Evolutionary conservation across 2,797 vertebrate genomes (phyloP).

Genomic region (Eulemur coronatus): DNA sequence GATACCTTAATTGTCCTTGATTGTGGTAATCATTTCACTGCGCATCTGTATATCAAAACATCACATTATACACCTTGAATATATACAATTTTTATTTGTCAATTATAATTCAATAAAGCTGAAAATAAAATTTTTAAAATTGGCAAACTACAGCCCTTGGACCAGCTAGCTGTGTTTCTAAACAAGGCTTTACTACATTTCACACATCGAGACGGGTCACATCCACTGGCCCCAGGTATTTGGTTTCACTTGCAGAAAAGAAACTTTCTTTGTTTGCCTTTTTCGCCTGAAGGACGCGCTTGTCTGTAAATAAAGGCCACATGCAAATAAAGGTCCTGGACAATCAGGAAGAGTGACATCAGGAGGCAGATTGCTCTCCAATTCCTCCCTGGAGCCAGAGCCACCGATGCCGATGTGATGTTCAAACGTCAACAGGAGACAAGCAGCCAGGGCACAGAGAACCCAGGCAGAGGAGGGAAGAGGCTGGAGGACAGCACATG

Average conservation of each 20-base stretch:
- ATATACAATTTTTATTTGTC: neutral
- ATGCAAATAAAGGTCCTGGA: neutral
- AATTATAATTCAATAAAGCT: neutral
- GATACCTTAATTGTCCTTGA: neutral
- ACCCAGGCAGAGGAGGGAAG: neutral
- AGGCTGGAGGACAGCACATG: neutral
- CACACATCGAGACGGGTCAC: neutral
- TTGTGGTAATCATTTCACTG: neutral
- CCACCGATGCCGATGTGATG: neutral
- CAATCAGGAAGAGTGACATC: neutral
- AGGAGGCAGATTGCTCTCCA: neutral
- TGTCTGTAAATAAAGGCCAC: slow-evolving; percentile 31
- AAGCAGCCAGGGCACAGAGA: no score
- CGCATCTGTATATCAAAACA: neutral
- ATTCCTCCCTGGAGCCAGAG: neutral
- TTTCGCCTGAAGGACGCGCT: neutral
- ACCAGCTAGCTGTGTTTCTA: neutral
- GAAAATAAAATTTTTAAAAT: neutral
- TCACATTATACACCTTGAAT: neutral
- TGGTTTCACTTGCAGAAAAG: neutral
- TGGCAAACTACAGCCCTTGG: neutral
- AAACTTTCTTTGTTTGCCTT: neutral
- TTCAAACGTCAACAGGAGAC: neutral
- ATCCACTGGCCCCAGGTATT: neutral
- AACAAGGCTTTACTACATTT: neutral